These are phyloP conservation scores for Podarcis siculus DNA, from an alignment of 2,797 vertebrate genomes.

Conservation along the genomic window DNA sequence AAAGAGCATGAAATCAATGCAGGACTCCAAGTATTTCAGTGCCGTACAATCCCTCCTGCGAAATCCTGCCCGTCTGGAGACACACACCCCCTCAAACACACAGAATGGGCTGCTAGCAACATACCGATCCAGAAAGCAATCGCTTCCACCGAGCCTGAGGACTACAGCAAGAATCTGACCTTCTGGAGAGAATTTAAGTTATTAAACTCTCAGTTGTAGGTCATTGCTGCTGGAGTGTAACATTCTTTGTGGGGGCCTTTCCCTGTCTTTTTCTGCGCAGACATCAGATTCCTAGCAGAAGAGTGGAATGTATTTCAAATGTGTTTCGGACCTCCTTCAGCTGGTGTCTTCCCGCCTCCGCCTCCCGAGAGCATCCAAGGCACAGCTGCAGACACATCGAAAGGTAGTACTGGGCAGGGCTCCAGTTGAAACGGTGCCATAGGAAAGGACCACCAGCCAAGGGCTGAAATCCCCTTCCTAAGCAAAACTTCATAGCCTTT, in stretches of 20 bases:
- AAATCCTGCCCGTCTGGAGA: too few species aligned
- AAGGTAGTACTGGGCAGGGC: constrained; percentile 1
- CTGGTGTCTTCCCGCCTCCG: background rate
- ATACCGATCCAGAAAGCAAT: background rate
- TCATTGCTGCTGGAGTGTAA: background rate
- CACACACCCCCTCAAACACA: too few species aligned
- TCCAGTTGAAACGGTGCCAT: constrained; percentile 12
- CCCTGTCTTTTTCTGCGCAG: background rate
- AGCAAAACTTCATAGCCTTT: background rate
- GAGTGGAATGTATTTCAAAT: background rate
- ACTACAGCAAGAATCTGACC: background rate
- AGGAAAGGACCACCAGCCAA: background rate
- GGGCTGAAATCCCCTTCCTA: background rate
- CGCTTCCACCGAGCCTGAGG: background rate
- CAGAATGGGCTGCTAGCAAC: background rate
- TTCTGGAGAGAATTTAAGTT: background rate
- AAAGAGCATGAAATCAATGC: too few species aligned
- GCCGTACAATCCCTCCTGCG: too few species aligned
- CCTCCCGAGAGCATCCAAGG: constrained; percentile 6
- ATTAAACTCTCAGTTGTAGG: constrained; percentile 15
- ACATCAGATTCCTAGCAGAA: background rate
- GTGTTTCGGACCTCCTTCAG: background rate
- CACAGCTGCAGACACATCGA: background rate
- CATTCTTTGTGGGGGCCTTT: background rate
- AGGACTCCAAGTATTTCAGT: too few species aligned